Evolutionary conservation across 2,113 vertebrate species (phyloP).

Genomic region (Peromyscus californicus): DNA sequence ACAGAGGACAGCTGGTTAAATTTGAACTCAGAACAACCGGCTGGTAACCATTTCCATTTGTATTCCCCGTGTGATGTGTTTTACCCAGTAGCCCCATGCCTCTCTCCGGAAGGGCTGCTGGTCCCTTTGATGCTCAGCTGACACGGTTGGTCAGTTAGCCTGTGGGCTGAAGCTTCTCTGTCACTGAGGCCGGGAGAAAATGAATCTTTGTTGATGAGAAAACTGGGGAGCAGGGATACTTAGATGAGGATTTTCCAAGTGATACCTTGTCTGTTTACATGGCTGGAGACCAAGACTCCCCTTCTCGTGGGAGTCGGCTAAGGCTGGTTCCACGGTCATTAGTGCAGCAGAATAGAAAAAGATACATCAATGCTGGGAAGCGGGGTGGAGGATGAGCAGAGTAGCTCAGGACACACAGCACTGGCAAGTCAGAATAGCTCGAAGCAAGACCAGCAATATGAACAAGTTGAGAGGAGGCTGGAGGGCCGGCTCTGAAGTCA

Average conservation of each 20-base stretch:
- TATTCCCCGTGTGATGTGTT: neutral
- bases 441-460: neutral
- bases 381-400: neutral
- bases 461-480: neutral
- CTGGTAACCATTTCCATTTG: neutral
- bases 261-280: neutral
- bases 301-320: neutral
- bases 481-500: neutral
- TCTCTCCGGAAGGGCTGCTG: neutral
- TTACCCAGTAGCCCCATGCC: neutral
- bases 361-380: neutral
- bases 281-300: neutral
- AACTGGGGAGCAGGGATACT: neutral
- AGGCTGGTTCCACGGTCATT: neutral
- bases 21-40: conserved; percentile 7
- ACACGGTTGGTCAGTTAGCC: neutral
- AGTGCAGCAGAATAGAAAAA: neutral
- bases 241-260: neutral
- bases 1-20: neutral
- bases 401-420: neutral
- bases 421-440: neutral
- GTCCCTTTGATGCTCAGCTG: neutral
- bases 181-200: neutral
- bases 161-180: neutral
- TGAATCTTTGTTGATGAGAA: neutral